Evolutionary conservation across 2,113 vertebrate species (phyloP), one percentile per base, ranked within the genome.

Genomic region (Ursus arctos): DNA sequence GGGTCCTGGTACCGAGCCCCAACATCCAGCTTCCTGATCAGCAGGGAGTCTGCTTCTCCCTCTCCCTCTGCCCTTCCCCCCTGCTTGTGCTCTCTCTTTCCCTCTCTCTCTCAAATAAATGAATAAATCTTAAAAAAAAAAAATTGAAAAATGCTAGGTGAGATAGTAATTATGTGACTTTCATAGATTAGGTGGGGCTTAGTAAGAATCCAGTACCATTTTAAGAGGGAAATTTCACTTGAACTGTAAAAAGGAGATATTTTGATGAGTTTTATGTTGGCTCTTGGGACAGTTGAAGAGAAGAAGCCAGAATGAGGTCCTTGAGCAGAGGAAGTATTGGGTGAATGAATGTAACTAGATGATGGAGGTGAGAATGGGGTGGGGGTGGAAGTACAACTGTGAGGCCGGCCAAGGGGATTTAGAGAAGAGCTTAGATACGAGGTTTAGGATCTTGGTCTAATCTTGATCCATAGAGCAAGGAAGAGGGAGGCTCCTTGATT

Each of bases 171-270:
- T 92, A 49, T 59, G 18, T 86, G 65, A 86, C 59, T 92, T 94
- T 82, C 10, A 74, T 77, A 76, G n/a, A 63, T 31, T 55, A 74
- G n/a, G n/a, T 91, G 18, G 49, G 53, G 12, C 24, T 72, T 94
- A 95, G 59, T 94, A 36, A 94, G 65, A 93, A 85, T 97, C 96
- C 5, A 93, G n/a, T 93, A 81, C 21, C n/a, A 88, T 86, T 90
- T 95, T 97, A 94, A 89, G 77, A 97, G 71, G 76, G 51, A 82
- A 91, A 81, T 81, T 92, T 97, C 8, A 89, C 18, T 77, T 94
- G 33, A 89, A 86, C 33, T 96, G 16, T 71, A 65, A 83, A 80
- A 80, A 95, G n/a, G 43, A 92, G 51, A 53, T 63, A 79, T 94
- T 88, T 96, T 95, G 72, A 47, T 92, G 69, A 79, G 33, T 77